Conservation (phyloP, 2,797 vertebrate species). For the Lithobates sylvaticus region DNA sequence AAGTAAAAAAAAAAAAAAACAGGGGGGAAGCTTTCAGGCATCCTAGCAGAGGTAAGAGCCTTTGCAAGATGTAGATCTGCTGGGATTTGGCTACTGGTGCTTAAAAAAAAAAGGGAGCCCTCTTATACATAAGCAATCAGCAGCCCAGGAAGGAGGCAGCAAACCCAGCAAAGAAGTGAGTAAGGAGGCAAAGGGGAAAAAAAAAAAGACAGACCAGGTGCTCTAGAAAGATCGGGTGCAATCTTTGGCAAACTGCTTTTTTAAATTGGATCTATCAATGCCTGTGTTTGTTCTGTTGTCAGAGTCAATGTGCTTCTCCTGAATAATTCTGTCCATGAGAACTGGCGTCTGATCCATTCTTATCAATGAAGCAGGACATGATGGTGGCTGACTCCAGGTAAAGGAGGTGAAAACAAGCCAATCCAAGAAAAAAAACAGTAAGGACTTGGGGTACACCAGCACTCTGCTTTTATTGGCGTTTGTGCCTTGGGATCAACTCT, state of each 20-base stretch:
- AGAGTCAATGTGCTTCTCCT: conserved; percentile 74
- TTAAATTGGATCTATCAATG: conserved; percentile 80
- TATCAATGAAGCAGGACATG: conserved; percentile 98
- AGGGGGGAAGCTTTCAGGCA: conserved; percentile 70
- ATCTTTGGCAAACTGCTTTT: conserved; percentile 78
- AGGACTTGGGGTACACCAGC: conserved; percentile 75
- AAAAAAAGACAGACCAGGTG: conserved; percentile 49
- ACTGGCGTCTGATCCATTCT: conserved; percentile 96
- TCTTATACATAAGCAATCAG: conserved; percentile 75
- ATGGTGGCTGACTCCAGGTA: conserved; percentile 94
- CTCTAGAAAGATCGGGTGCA: conserved; percentile 69
- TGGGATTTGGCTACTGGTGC: conserved; percentile 81
- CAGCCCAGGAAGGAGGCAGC: too few species aligned
- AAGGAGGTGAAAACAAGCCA: conserved; percentile 99
- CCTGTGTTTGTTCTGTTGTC: conserved; percentile 82
- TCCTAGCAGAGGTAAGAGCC: conserved; percentile 83
- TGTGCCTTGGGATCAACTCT: conserved; percentile 7
- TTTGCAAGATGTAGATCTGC: conserved; percentile 81
- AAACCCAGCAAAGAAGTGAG: conserved; percentile 44
- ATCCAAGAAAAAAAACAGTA: conserved; percentile 98
- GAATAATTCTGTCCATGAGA: conserved; percentile 91
- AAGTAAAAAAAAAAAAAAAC: neutral
- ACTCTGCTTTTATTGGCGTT: conserved; percentile 49
- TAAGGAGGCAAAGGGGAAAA: too few species aligned
- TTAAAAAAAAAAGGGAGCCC: conserved; percentile 46